Conservation (phyloP, 2,113 vertebrate species). For the Myotis davidii region DNA sequence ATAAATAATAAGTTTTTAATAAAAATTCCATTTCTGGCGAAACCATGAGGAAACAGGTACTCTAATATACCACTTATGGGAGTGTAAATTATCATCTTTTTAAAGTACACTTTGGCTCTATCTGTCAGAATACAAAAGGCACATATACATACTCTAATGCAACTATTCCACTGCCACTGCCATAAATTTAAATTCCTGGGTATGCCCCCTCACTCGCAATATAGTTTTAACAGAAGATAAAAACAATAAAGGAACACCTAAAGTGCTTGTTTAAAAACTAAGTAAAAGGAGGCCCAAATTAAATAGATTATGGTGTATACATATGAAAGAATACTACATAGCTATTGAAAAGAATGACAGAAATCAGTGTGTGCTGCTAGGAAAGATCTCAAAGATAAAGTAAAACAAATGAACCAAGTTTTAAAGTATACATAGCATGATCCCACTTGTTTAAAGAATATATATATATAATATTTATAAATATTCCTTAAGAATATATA, state of each 20-base stretch:
- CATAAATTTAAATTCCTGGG: neutral
- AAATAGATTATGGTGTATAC: neutral
- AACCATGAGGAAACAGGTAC: neutral
- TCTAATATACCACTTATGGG: neutral
- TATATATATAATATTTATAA: neutral
- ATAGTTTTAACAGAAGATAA: neutral
- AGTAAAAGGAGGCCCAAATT: neutral
- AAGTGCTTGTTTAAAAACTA: neutral
- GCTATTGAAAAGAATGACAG: neutral
- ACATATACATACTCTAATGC: no score
- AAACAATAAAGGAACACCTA: neutral
- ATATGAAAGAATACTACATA: neutral
- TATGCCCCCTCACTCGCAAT: neutral
- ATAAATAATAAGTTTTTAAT: neutral
- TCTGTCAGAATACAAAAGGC: neutral
- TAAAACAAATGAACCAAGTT: neutral
- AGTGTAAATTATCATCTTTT: neutral
- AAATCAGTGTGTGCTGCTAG: neutral
- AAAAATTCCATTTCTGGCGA: neutral
- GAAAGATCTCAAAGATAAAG: neutral
- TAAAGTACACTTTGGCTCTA: neutral
- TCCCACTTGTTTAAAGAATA: neutral
- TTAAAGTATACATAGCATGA: neutral
- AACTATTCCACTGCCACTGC: neutral
- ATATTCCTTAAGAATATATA: neutral